Evolutionary conservation across 2,797 vertebrate species (phyloP).

Genomic region (Gila robusta): DNA sequence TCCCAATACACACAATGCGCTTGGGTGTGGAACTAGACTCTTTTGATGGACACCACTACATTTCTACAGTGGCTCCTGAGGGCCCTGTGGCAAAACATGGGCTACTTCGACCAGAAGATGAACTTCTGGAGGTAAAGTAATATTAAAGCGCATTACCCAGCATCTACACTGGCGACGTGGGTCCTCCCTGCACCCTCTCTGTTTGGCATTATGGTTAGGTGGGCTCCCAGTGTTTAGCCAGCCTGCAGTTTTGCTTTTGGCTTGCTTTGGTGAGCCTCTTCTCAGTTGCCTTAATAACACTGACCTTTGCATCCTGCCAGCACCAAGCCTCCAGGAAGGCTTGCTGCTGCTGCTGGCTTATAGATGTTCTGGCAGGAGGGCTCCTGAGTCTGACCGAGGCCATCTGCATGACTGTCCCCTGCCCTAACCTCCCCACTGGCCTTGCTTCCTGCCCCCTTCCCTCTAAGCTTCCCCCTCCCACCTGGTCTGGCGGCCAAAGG

Average conservation of each 20-base stretch:
- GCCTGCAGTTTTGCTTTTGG: constrained; percentile 52
- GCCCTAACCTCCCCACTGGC: constrained; percentile 57
- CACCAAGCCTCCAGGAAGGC: constrained; percentile 61
- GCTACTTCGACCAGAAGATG: constrained; percentile 89
- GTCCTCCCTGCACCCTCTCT: constrained; percentile 32
- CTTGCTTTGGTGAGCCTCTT: constrained; percentile 49
- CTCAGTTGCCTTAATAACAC: constrained; percentile 57
- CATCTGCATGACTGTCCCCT: constrained; percentile 61
- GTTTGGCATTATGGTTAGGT: constrained; percentile 39
- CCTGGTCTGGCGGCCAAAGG: constrained; percentile 50
- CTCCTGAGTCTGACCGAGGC: constrained; percentile 60
- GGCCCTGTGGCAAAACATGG: constrained; percentile 86
- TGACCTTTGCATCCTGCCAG: constrained; percentile 66
- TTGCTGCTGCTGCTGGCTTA: constrained; percentile 55
- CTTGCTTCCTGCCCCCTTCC: constrained; percentile 60
- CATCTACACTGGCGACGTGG: not conserved
- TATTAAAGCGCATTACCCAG: not conserved
- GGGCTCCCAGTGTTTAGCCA: constrained; percentile 46
- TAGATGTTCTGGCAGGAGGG: constrained; percentile 59
- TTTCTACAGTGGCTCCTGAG: constrained; percentile 90
- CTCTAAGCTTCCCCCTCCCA: constrained; percentile 54
- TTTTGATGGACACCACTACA: constrained; percentile 94
- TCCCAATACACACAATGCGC: constrained; percentile 92
- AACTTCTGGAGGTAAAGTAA: constrained; percentile 90
- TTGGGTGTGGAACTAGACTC: constrained; percentile 95